Evolutionary conservation across 2,888 invertebrate species (phyloP), one percentile per base, ranked within the genome.

Genomic region (Caenorhabditis sp.): DNA sequence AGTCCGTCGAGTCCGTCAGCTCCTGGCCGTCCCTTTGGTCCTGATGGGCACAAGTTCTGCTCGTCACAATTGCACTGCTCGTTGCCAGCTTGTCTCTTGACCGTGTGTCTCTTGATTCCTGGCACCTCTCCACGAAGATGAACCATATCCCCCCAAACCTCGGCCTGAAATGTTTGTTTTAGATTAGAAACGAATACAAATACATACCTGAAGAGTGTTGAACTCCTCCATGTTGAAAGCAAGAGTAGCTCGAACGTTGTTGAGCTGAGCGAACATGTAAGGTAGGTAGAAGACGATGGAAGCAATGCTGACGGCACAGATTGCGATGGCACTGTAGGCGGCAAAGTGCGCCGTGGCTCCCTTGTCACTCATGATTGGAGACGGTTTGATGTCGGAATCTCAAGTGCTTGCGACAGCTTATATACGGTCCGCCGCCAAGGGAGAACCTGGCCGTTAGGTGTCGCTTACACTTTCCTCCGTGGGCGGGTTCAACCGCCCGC

Each of bases 1-100:
- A 75, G 61, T 76, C 89, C 90, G 32, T 86, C 84, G 8, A 83
- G 79, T 27, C 89, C 89, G 41, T 85, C 79, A 11, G 86, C 80
- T 73, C 89, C 90, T 53, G 79, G 79, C n/a, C 79, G 70, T 50
- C 86, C 86, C 61, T 75, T 77, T 52, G 82, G 70, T 74, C 87
- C 81, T 39, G 78, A 45, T 41, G 83, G 78, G 63, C 83, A 82
- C 48, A 63, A 41, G 59, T 79, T 81, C 46, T 61, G 59, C 32
- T 78, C 71, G 17, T 80, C 79, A 53, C 82, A 82, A 46, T 77
- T 74, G 63, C 81, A 81, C 58, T 77, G 77, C 58, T 72, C 79
- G 20, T 66, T 70, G 32, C 53, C 59, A 32, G 78, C 26, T 37
- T 81, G 72, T 56, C 79, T 68, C 63, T 78, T 81, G 30, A 61